A percentile compares a stretch with the other conserved stretches of the same genome.
Conservation (phyloP, 2,797 vertebrate species). For the Melanotaenia maccullochi region DNA sequence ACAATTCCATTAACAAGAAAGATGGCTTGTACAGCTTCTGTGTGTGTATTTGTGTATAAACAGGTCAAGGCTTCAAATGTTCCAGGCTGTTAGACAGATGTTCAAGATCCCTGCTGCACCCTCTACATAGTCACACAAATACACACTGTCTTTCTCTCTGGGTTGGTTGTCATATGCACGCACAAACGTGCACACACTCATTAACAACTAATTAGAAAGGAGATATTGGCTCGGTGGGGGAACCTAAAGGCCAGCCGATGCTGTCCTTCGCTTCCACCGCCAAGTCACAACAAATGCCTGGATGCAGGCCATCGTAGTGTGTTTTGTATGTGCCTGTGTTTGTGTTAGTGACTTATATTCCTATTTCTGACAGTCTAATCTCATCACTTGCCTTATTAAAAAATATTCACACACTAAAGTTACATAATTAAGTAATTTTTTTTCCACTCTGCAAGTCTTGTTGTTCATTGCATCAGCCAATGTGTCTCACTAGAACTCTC, state of each 20-base stretch:
- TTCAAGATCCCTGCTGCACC: conserved; percentile 55
- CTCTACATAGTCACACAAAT: conserved; percentile 31
- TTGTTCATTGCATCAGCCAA: conserved; percentile 76
- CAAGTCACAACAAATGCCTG: conserved; percentile 79
- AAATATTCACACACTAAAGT: conserved; percentile 29
- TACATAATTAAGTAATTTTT: conserved; percentile 57
- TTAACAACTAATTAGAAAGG: conserved; percentile 83
- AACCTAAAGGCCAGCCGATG: conserved; percentile 74
- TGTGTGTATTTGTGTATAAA: conserved; percentile 25
- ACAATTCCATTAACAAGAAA: conserved; percentile 21
- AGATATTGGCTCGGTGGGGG: conserved; percentile 74
- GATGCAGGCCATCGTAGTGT: conserved; percentile 59
- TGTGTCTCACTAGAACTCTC: conserved; percentile 54
- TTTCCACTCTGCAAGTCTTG: conserved; percentile 58
- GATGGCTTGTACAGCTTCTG: not conserved
- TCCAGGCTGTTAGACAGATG: conserved; percentile 73
- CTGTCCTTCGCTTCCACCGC: conserved; percentile 58
- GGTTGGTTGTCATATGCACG: conserved; percentile 26
- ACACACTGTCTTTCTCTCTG: conserved; percentile 22
- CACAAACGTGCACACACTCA: conserved; percentile 56
- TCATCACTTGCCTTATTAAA: conserved; percentile 49
- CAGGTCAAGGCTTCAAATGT: conserved; percentile 64
- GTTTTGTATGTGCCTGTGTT: not conserved
- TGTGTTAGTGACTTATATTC: conserved; percentile 32
- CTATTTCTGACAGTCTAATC: conserved; percentile 48